phyloP scores from a whole-genome alignment of 2,113 vertebrate genomes.

The Gallinago media region DNA sequence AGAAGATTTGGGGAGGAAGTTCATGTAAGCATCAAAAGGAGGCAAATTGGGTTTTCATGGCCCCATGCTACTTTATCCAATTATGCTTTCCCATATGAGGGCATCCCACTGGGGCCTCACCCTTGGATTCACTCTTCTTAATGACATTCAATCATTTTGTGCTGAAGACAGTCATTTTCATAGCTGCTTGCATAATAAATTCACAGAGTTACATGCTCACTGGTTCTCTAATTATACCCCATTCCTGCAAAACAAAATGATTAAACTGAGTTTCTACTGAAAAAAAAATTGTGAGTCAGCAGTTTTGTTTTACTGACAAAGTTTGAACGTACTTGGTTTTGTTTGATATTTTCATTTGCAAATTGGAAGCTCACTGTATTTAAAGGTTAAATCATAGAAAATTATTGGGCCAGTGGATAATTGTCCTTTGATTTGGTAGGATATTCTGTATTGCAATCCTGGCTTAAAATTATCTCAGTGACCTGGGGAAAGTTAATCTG shows the following conservation, averaged over 20 bases:
- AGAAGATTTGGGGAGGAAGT: neutral
- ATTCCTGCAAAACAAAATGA: slow-evolving; percentile 60
- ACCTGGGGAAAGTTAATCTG: neutral
- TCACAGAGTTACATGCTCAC: slow-evolving; percentile 63
- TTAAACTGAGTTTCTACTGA: slow-evolving; percentile 14
- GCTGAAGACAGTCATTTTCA: slow-evolving; percentile 70
- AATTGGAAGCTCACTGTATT: neutral
- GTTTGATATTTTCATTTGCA: neutral
- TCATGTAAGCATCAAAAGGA: slow-evolving; percentile 2
- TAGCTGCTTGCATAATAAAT: slow-evolving; percentile 67
- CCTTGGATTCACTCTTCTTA: slow-evolving; percentile 60
- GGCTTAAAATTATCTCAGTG: neutral
- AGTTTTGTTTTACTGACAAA: slow-evolving; percentile 11
- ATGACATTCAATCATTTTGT: slow-evolving; percentile 69
- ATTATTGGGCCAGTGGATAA: neutral
- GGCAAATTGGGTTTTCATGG: slow-evolving; percentile 52
- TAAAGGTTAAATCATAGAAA: neutral
- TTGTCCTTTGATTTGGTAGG: neutral
- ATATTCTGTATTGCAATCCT: neutral
- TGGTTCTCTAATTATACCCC: slow-evolving; percentile 62
- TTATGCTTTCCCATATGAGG: slow-evolving; percentile 32
- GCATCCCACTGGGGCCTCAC: slow-evolving; percentile 61
- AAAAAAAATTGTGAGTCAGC: slow-evolving; percentile 3
- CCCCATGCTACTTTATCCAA: slow-evolving; percentile 64
- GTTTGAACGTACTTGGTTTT: neutral